Base-by-base conservation (phyloP, 2,797 vertebrate genomes). In the Syngnathus rostellatus region DNA sequence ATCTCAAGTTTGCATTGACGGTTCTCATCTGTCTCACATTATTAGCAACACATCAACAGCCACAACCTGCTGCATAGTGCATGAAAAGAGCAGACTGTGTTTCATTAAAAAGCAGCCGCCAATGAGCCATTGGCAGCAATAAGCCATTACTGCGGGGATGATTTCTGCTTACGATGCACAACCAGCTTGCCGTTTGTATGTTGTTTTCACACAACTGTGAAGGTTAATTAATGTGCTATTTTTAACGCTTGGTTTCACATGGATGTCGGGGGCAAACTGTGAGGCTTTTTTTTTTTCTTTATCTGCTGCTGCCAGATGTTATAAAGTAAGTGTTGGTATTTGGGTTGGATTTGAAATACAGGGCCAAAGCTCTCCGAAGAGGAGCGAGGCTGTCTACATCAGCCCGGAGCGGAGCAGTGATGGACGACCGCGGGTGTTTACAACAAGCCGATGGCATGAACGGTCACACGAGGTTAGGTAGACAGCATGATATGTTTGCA, bases 351-450 rank as follows among this genome's bases (percentile, higher is more conserved):
- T 64, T 37, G 37, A 60, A 51, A 3, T 1, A 40, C 3, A 1
- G 5, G 38, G 39, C 37, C 62, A 77, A 72, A 21, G 50, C 73
- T 60, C 11, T 46, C 41, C 39, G 55, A 65, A 57, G 41, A 65
- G 67, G 60, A 77, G 0, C 1, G 43, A 23, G 67, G 71, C 72
- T 77, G 66, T 75, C 62, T 63, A 58, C 64, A 45, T 66, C 31
- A 66, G 51, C 64, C 68, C 31, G 59, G 67, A 62, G 25, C 25
- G 12, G 1, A 68, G 50, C 23, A 76, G 72, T 75, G 73, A 78
- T 76, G 68, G 78, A 76, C 77, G 63, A 72, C 45, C 76, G 71
- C 76, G 77, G 79, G 65, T 65, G 51, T 21, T 55, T 41, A 53
- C 54, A 55, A 65, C 64, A 45, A 66, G 54, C 23, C 46, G 64